A percentile compares a stretch with the other conserved stretches of the same genome.
Evolutionary conservation across 53 echinoderm and acorn worm species (phyloP).

Genomic region (Holothuria leucospilota): DNA sequence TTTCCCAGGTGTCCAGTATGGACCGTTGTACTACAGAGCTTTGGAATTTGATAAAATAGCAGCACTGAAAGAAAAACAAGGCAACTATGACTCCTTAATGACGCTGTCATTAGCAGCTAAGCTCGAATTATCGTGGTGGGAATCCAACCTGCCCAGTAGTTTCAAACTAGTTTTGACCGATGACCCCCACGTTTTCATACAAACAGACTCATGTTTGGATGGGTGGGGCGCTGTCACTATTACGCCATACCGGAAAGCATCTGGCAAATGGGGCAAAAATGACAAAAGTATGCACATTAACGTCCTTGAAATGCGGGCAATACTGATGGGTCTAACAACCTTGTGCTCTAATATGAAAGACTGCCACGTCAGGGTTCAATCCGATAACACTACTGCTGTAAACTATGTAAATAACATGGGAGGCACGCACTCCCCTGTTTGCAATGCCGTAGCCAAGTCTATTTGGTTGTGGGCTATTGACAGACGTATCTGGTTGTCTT

Average conservation of each 20-base stretch:
- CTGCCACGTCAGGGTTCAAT: no score
- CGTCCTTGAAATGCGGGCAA: constrained; percentile 8
- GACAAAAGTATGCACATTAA: not conserved
- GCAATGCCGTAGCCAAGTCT: no score
- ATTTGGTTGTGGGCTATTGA: no score
- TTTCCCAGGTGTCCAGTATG: constrained; percentile 18
- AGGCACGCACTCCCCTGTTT: no score
- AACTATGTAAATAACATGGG: no score
- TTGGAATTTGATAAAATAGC: not conserved
- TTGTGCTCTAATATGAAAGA: no score
- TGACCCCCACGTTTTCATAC: not conserved
- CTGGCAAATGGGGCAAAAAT: not conserved
- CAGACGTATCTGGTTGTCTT: no score
- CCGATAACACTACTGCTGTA: no score
- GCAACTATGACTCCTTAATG: not conserved
- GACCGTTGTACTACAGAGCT: not conserved
- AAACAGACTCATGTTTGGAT: not conserved
- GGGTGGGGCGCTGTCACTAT: not conserved
- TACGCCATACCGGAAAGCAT: not conserved
- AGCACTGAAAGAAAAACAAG: constrained; percentile 12
- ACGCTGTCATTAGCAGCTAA: no score
- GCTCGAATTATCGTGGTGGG: constrained; percentile 31
- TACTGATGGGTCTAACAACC: not conserved
- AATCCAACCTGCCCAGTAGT: not conserved
- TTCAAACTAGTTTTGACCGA: not conserved